Base-by-base conservation (phyloP, 1,140 invertebrate genomes). In the Eumeta japonica region DNA sequence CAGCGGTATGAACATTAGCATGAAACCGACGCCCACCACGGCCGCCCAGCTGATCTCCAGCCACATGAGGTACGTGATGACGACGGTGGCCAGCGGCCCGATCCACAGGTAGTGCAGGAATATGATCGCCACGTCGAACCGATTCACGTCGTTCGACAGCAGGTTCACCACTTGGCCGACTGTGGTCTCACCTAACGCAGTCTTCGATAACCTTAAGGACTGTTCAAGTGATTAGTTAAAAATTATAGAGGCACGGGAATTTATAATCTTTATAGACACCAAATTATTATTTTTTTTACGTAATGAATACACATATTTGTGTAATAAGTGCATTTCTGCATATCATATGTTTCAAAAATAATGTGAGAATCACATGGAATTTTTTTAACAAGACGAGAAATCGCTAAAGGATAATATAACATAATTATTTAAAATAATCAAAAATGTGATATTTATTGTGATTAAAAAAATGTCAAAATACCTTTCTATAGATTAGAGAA, bases 161-260 rank as follows among this genome's bases (percentile, higher is more conserved):
- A 97, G 77, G 71, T 96, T 97, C 9, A 96, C 87, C 58, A 96
- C 86, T 75, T 97, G 87, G 7, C 93, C 92, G 20, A 83, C 81
- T 2, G 89, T 89, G 3, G 88, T 90, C 53, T 88, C 79, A 12
- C 83, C 82, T 18, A 94, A 62, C 4, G 89, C 83, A 2, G 79
- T 82, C 49, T 83, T 82, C 29, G 80, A 87, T 5, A 90, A 58
- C 9, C 80, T 77, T 16, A 89, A 60, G 12, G 83, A 78, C 83
- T 85, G 48, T 3, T n/a, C n/a, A n/a, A n/a, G n/a, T 58, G 63
- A n/a, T n/a, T n/a, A n/a, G n/a, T n/a, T n/a, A n/a, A n/a, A n/a
- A n/a, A n/a, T n/a, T n/a, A n/a, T n/a, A n/a, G n/a, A n/a, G n/a
- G n/a, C n/a, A n/a, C n/a, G n/a, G n/a, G n/a, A n/a, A n/a, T n/a